Base-by-base conservation (phyloP, 2,113 vertebrate genomes). In the Beaufortia kweichowensis region DNA sequence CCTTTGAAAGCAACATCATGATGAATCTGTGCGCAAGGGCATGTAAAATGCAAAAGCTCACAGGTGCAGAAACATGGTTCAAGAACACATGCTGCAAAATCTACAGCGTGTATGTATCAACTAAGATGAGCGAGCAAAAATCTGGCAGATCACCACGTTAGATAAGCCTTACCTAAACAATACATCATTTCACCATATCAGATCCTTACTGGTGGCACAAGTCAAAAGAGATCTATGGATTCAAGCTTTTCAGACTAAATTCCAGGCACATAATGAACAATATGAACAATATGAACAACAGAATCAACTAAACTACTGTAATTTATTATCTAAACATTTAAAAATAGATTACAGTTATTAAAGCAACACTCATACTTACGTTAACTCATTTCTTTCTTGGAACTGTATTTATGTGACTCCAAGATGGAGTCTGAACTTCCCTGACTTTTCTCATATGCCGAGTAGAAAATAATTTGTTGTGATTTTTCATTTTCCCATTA, bases 401-500 rank as follows among this genome's bases (percentile, higher is more conserved):
- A 6, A 69, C 31, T 24, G 29, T 28, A 76, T 61, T 26, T 61
- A 35, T 28, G 14, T 78, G 50, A 53, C 19, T 53, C 48, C 48
- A 53, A 53, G 3, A 3, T 56, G 35, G 35, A 10, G 24, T 67
- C 69, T 55, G 21, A 50, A 74, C 57, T 72, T 65, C 56, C 67
- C 35, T 56, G 23, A 41, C 9, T 12, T 55, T 48, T 55, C 21
- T 23, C 10, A 39, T 21, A 33, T 57, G 33, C 24, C 43, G 31
- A 71, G 28, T 11, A 50, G 50, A 72, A 74, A 85, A 85, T 80
- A 79, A 84, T 75, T 78, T 66, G 76, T 79, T 82, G 73, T 55
- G 84, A 81, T 79, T 82, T 65, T 87, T 88, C 43, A 85, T 85
- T 85, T 86, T 76, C 82, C 78, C 76, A 88, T 85, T 87, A 90